Evolutionary conservation across 2,113 vertebrate species (phyloP).

Genomic region (Ivindomyrus marchei): DNA sequence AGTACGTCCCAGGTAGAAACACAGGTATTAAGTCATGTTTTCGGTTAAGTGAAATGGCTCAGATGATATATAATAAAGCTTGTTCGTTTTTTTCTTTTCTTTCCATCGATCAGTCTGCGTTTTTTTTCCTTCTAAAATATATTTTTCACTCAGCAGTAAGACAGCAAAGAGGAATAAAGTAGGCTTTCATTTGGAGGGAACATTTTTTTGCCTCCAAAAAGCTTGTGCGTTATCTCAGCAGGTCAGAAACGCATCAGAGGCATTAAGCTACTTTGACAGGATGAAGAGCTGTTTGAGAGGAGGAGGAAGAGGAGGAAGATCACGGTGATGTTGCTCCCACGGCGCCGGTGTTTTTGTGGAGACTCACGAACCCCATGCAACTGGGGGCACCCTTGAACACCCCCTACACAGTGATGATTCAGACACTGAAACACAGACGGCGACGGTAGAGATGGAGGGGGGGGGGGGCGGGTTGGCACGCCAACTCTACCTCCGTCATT

Average conservation of each 20-base stretch:
- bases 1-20: not conserved
- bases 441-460: not conserved
- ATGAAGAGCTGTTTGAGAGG: constrained; percentile 3
- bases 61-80: not conserved
- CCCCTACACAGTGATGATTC: not conserved
- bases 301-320: not conserved
- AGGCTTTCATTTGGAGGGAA: not conserved
- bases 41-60: not conserved
- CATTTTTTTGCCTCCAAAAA: constrained; percentile 29
- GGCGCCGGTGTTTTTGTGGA: not conserved
- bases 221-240: constrained; percentile 42
- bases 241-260: constrained; percentile 49
- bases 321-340: not conserved
- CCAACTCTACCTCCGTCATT: constrained; percentile 87
- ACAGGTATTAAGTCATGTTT: not conserved
- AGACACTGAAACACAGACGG: not conserved
- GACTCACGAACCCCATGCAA: not conserved
- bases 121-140: not conserved
- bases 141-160: not conserved
- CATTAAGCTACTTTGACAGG: constrained; percentile 44
- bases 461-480: constrained; percentile 30
- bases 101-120: not conserved
- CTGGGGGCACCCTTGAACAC: not conserved
- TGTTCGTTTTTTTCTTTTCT: not conserved
- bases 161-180: not conserved